phyloP scores from a whole-genome alignment of 2,797 vertebrate species.

The Peromyscus aztecus region DNA sequence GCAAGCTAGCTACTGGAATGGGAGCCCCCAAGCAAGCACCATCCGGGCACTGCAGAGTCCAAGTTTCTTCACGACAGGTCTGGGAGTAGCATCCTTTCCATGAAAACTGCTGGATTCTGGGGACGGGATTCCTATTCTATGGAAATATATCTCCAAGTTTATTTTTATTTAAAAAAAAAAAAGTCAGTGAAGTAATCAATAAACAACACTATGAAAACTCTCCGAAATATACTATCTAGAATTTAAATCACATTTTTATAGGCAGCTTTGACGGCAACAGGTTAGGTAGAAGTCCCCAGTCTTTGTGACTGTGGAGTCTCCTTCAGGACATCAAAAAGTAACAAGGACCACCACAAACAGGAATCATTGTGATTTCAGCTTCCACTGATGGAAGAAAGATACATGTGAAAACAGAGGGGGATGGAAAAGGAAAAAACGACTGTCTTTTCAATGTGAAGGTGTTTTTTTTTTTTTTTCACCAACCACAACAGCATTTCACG shows the following conservation, averaged over 20 bases:
- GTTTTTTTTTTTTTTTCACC: background rate
- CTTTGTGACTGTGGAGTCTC: background rate
- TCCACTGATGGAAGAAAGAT: background rate
- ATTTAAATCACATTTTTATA: background rate
- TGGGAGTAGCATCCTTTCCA: rapidly evolving
- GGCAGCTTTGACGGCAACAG: background rate
- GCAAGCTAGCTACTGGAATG: background rate
- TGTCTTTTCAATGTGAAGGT: background rate
- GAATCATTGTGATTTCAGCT: background rate
- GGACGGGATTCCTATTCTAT: rapidly evolving
- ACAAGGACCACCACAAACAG: background rate
- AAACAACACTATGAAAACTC: background rate
- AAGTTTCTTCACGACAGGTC: rapidly evolving
- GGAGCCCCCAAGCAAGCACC: background rate
- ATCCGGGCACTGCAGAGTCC: rapidly evolving
- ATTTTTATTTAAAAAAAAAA: background rate
- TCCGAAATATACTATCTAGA: background rate
- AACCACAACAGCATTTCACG: background rate
- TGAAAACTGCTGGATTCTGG: background rate
- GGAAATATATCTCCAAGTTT: background rate
- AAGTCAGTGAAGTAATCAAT: background rate
- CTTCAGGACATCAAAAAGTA: background rate
- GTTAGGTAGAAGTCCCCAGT: background rate
- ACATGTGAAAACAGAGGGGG: background rate
- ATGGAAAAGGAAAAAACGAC: background rate